Evolutionary conservation across 2,888 invertebrate genomes (phyloP), one percentile per base, ranked within the genome.

Genomic region (Oxyteleia sp.): DNA sequence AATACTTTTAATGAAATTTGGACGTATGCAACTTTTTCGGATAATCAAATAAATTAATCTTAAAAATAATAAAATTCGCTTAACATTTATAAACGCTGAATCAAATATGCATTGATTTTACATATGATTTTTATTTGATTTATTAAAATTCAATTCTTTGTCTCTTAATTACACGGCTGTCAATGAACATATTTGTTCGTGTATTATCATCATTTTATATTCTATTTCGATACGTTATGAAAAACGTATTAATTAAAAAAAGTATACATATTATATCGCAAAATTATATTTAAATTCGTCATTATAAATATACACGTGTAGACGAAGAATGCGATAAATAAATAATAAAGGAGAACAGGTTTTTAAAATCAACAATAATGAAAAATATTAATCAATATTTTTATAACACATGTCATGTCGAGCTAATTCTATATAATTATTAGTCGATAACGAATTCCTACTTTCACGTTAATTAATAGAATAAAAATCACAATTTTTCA

Each of bases 21-120:
- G 29, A 74, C 38, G 41, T 64, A 29, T 64, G 10, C 26, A 53
- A 20, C 45, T 53, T 74, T 51, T 53, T 35, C 55, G 11, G 63
- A 43, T 74, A 66, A 75, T 75, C 47, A 55, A 75, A 75, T 75
- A 20, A 75, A 75, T 64, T 64, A 55, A 38, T 57, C 38, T 64
- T 47, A 64, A 75, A 75, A 75, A 75, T 64, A 75, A 66, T 63
- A 55, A 15, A 55, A 63, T 55, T 55, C 55, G n/a, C 55, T 74
- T 45, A 74, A 72, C 61, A 63, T 45, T 45, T 61, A 38, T 74
- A 29, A 75, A 55, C 64, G 35, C 13, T 1, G 29, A 75, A 64
- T 64, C 47, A 59, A 63, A 55, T 45, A 45, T 63, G 4, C 45
- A 53, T 63, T 45, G 23, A 43, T 63, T 53, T 53, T 45, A 63